Evolutionary conservation across 2,888 invertebrate genomes (phyloP).

Genomic region (Hartigia nigra): DNA sequence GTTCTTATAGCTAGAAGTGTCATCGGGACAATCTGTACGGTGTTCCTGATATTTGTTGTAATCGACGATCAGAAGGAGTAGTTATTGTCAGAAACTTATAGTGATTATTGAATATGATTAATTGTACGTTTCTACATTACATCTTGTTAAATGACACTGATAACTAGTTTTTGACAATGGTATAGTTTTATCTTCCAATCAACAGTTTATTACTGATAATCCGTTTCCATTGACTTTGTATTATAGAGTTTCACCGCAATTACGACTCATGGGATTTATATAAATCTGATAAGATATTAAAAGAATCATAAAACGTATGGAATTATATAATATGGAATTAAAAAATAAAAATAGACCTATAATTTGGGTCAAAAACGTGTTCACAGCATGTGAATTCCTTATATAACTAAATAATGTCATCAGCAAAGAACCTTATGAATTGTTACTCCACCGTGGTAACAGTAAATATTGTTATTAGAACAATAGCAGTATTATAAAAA

Average conservation of each 20-base stretch:
- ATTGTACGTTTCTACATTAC: no score
- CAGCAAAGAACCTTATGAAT: not conserved
- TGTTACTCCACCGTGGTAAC: not conserved
- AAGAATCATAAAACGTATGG: not conserved
- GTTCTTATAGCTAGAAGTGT: no score
- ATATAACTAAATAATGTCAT: not conserved
- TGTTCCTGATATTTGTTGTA: not conserved
- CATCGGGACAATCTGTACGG: not conserved
- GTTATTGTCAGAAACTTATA: not conserved
- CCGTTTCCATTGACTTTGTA: no score
- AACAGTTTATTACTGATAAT: no score
- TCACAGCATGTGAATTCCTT: not conserved
- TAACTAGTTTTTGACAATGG: no score
- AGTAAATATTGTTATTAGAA: not conserved
- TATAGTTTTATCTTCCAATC: no score
- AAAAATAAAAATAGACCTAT: not conserved
- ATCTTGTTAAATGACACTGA: no score
- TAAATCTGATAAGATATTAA: not conserved
- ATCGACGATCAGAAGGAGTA: not conserved
- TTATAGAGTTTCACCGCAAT: no score
- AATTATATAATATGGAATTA: not conserved
- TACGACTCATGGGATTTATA: not conserved
- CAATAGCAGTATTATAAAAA: not conserved
- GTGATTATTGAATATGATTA: no score
- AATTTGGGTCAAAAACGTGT: not conserved